Base-by-base conservation (phyloP, 1,140 invertebrate species). In the Spodoptera litura region DNA sequence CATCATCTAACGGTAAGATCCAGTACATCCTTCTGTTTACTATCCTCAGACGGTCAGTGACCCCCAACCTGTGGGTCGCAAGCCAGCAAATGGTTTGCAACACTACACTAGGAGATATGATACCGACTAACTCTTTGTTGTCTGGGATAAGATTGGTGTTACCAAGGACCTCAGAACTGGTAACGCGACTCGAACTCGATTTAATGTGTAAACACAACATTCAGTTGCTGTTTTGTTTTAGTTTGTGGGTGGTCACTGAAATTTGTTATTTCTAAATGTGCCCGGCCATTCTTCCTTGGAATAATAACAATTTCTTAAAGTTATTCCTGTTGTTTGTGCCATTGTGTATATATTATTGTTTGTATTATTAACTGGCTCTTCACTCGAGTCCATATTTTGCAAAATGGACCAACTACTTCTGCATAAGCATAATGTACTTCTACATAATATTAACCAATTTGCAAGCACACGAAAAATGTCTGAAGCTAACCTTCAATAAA, bases 61-160 rank as follows among this genome's bases (percentile, higher is more conserved):
- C 77, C 80, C 56, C 64, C 55, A 62, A 79, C 73, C 81, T 79
- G 78, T 68, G 66, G 66, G 38, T 44, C 38, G 38, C 38, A 8
- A 44, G 38, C 38, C 66, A 52, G 25, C 64, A 52, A 62, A 44
- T 66, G 64, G 58, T 15, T 27, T 25, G 62, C 38, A 66, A 66
- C 62, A 66, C 62, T 62, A 62, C 75, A 53, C 51, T 20, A 25
- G 15, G 64, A 78, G 75, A 49, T 62, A 56, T 13, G 27, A 58
- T 51, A 56, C 31, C 52, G 12, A n/a, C 31, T 11, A 20, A 68
- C 49, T 71, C 81, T 83, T 83, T 83, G 81, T 83, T 80, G 81
- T 83, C 81, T 83, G 79, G 79, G 31, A 66, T 56, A 52, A 53
- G 49, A 31, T n/a, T 31, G 66, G 44, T 31, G 49, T 13, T 51